A percentile compares a stretch with the other conserved stretches of the same genome.
These are phyloP conservation scores for Plectrocnemia conspersa DNA, from an alignment of 1,140 invertebrate genomes.

Conservation along the genomic window DNA sequence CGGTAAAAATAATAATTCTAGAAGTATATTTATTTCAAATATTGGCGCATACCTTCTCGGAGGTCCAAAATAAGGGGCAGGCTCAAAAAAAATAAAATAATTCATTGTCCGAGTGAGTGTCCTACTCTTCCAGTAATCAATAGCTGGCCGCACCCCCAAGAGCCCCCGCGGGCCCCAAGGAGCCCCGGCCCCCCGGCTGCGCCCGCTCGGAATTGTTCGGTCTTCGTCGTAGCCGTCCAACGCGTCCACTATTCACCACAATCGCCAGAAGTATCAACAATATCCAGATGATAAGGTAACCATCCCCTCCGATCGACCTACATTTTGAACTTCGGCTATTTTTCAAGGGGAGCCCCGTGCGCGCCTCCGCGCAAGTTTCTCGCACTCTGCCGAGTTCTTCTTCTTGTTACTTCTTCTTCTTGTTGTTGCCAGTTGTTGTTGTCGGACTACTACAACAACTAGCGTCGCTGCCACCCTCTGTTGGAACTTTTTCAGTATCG, in stretches of 20 bases:
- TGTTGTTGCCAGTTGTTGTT: constrained; percentile 33
- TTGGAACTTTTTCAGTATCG: constrained; percentile 33
- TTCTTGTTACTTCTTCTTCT: too few relatives aligned
- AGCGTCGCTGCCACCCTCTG: too few relatives aligned
- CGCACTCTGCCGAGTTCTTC: too few relatives aligned
- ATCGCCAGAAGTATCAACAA: neutral
- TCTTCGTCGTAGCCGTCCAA: constrained; percentile 19
- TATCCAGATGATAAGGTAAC: constrained; percentile 19
- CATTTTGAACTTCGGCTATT: constrained; percentile 28
- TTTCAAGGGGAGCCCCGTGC: constrained; percentile 27
- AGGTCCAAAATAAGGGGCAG: too few relatives aligned
- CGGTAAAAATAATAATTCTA: too few relatives aligned
- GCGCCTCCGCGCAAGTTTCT: too few relatives aligned
- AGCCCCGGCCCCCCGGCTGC: constrained; percentile 11
- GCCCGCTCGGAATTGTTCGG: constrained; percentile 29
- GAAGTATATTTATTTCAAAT: too few relatives aligned
- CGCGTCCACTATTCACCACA: neutral
- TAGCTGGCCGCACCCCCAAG: constrained; percentile 24
- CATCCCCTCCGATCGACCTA: constrained; percentile 18
- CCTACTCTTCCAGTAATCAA: constrained; percentile 32
- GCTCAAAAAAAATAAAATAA: constrained; percentile 28
- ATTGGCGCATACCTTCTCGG: too few relatives aligned
- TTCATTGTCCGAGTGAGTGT: constrained; percentile 26
- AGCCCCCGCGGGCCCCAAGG: neutral
- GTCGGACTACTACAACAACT: constrained; percentile 18